Percentiles rank a stretch among this genome's conserved stretches.
Evolutionary conservation across 2,888 invertebrate genomes (phyloP).

Genomic region (Athrips mouffetella): DNA sequence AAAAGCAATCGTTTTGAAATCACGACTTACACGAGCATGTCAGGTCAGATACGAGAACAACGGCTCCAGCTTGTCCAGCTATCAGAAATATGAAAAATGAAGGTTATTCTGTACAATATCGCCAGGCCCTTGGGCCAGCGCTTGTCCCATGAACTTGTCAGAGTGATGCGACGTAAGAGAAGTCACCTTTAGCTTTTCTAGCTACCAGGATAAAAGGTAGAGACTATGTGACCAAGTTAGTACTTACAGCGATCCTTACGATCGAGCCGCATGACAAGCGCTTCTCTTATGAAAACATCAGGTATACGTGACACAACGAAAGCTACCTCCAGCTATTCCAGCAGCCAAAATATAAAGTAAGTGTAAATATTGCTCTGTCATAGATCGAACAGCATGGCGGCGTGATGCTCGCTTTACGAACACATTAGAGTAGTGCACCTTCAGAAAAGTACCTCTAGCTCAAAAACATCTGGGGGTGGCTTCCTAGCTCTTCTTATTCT

Average conservation of each 20-base stretch:
- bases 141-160: background rate
- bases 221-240: background rate
- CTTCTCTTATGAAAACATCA: conserved; percentile 97
- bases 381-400: conserved; percentile 95
- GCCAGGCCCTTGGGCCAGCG: background rate
- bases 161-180: conserved; percentile 95
- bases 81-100: no score
- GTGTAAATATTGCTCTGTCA: background rate
- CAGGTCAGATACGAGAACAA: conserved; percentile 98
- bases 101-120: no score
- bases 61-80: conserved; percentile 89
- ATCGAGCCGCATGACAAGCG: conserved; percentile 96
- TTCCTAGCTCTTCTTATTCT: no score
- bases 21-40: conserved; percentile 99
- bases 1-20: conserved; percentile 95
- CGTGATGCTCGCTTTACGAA: conserved; percentile 99
- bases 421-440: conserved; percentile 98
- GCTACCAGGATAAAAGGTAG: background rate
- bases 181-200: conserved; percentile 93
- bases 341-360: background rate
- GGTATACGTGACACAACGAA: no score
- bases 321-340: background rate
- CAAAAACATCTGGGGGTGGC: no score
- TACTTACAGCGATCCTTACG: conserved; percentile 98
- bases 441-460: conserved; percentile 97